Base-by-base conservation (phyloP, 2,797 vertebrate species). In the Sardinella longiceps region DNA sequence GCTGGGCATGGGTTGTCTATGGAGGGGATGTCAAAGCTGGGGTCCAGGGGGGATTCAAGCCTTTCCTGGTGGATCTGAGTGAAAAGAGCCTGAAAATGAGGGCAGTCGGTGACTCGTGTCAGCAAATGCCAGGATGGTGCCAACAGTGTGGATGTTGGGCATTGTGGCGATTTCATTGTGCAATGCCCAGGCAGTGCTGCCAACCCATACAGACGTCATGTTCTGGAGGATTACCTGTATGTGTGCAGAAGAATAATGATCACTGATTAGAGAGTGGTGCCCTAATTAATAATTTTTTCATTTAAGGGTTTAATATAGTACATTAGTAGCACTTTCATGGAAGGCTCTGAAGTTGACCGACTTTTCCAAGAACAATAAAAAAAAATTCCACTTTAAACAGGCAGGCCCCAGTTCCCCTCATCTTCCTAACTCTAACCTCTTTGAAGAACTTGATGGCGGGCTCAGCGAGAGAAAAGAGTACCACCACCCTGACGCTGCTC, bases 141-240 rank as follows among this genome's bases (percentile, higher is more conserved):
- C 98, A 0, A 97, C 56, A 10, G 33, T 91, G 33, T 91, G 60
- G 46, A 98, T 94, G 50, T 92, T 84, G 0, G 94, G 93, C 20
- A 95, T 87, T 5, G 82, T 86, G 85, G 85, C 43, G 0, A 96
- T 0, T 20, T 0, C 28, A 0, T 92, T 85, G 0, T 92, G 86
- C 37, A 95, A 82, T 18, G 94, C 56, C 98, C 97, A 99, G n/a
- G 94, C 91, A 48, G 97, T 95, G 0, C 95, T 97, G 85, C 90
- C 97, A 0, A 99, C 89, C 98, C 98, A 99, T 15, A 99, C 97
- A 30, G 91, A 95, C 45, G 92, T 94, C 83, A 95, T 80, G 30
- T 95, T 94, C 14, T 80, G 89, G 81, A 46, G 89, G 87, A 96
- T 94, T 25, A 96, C 94, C 95, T 96, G 90, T 14, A 28, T 50